Base-by-base conservation (phyloP, 2,888 invertebrate species). In the Microplitis deprimator region DNA sequence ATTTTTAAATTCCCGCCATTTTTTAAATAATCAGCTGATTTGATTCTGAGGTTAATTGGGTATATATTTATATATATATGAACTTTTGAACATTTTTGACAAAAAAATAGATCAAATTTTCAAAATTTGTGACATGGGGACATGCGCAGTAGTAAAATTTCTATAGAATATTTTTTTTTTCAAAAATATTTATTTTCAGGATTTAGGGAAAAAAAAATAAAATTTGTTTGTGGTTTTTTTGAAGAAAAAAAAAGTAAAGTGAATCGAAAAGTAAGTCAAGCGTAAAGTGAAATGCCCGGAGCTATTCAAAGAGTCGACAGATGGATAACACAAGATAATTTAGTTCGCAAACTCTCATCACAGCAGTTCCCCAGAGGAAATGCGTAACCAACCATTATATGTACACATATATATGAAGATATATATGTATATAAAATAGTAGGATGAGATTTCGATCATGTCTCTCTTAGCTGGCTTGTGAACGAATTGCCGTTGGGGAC, bases 301-400 rank as follows among this genome's bases (percentile, higher is more conserved):
- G 71, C 61, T 16, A 71, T 10, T 61, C 40, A 62, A 62, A 62
- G 39, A 60, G 61, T 39, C 60, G 59, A 29, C 60, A 41, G 17
- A n/a, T 70, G 60, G 60, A 68, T 65, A 71, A 20, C 70, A 68
- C 67, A 60, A 74, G 71, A 39, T 71, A 71, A 77, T 74, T 75
- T 70, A 67, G 77, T 75, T 67, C 60, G 67, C 65, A n/a, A 71
- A 77, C 77, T 77, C 77, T 38, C 61, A 50, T 50, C 4, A 40
- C 73, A 50, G 74, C 59, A 40, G 69, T 17, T 68, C 74, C 73
- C 59, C 67, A 29, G 77, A 64, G 73, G 73, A 73, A 74, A 73
- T 65, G 76, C 73, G 76, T 72, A 72, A 72, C 64, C 69, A 59
- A 64, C 10, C 64, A 40, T 50, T 50, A 50, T 50, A 50, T 50